Evolutionary conservation across 1,140 invertebrate genomes (phyloP).

Genomic region (honey bee (Apis mellifera)): Amel_HAv3.1 CM009931.2:20925501-20926000

Average conservation of each 20-base stretch:
- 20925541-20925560: constrained; percentile 17
- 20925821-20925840: not conserved
- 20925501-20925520: constrained; percentile 57
- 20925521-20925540: constrained; percentile 25
- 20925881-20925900: not conserved
- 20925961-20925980: not conserved
- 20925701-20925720: constrained; percentile 45
- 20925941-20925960: constrained; percentile 3
- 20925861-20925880: not conserved
- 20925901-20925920: not conserved
- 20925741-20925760: constrained; percentile 3
- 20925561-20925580: constrained; percentile 63
- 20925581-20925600: constrained; percentile 71
- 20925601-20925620: constrained; percentile 32
- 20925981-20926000: too few relatives aligned
- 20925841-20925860: not conserved
- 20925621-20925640: constrained; percentile 42
- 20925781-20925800: constrained; percentile 27
- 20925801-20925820: not conserved
- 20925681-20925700: constrained; percentile 49
- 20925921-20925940: not conserved
- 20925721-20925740: not conserved
- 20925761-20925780: not conserved
- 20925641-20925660: constrained; percentile 23
- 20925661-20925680: constrained; percentile 23